Conservation (phyloP, 2,797 vertebrate species). For the Cynopterus sphinx region DNA sequence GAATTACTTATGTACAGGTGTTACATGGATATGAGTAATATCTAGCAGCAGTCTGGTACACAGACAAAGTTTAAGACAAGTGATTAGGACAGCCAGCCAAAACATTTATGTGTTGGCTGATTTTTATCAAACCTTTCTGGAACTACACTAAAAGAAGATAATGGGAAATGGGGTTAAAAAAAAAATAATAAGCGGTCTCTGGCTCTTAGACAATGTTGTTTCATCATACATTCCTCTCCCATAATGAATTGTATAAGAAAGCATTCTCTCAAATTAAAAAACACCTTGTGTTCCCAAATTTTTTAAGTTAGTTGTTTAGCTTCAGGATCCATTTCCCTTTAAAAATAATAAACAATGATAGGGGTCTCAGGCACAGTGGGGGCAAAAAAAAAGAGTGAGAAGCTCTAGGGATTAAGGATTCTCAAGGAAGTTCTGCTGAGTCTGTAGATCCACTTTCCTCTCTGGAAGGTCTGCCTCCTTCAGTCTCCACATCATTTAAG, state of each 20-base stretch:
- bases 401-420: not conserved
- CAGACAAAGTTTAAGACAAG: not conserved
- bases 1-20: not conserved
- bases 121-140: slow-evolving; percentile 17
- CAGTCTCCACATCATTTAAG: not conserved
- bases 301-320: not conserved
- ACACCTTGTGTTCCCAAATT: not conserved
- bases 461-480: not conserved
- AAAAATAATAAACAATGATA: slow-evolving; percentile 18
- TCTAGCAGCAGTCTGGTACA: not conserved
- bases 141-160: not conserved
- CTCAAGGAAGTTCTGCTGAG: not conserved
- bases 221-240: not conserved
- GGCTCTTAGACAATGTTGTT: not conserved
- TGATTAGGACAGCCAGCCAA: not conserved
- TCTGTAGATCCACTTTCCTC: not conserved
- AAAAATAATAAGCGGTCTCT: not conserved
- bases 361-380: not conserved
- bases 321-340: not conserved
- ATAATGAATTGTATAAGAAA: not conserved
- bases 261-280: not conserved
- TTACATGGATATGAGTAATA: not conserved
- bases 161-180: not conserved
- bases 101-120: not conserved
- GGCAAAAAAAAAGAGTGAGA: not conserved